Conservation (phyloP, 2,797 vertebrate genomes). For the Monodelphis domestica region DNA sequence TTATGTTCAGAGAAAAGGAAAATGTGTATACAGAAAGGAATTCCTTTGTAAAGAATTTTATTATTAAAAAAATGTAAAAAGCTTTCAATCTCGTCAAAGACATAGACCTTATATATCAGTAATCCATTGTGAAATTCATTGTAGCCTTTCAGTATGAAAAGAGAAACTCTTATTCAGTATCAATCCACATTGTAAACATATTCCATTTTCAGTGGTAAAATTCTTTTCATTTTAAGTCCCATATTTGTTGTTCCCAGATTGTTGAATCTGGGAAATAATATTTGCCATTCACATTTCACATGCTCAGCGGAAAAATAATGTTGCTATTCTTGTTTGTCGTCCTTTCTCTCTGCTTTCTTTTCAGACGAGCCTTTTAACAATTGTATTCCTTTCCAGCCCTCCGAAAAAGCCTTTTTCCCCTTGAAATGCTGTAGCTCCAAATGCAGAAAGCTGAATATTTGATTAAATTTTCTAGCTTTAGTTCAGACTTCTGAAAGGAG, state of each 20-base stretch:
- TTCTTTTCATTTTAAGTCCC: constrained; percentile 48
- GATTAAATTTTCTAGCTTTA: constrained; percentile 73
- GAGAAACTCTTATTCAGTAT: constrained; percentile 63
- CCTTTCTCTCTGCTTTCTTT: constrained; percentile 76
- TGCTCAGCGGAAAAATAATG: constrained; percentile 9
- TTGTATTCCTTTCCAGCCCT: constrained; percentile 73
- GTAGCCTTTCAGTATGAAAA: constrained; percentile 66
- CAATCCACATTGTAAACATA: constrained; percentile 74
- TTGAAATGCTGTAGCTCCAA: constrained; percentile 81
- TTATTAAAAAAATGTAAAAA: constrained; percentile 32
- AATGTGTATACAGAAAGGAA: constrained; percentile 65
- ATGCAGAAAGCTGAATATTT: constrained; percentile 65
- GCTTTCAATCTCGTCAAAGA: constrained; percentile 69
- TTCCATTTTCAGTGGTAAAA: constrained; percentile 66
- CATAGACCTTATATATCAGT: constrained; percentile 66
- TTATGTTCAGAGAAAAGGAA: constrained; percentile 72
- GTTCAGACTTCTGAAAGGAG: constrained; percentile 69
- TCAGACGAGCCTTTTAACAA: constrained; percentile 70
- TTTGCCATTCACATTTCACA: constrained; percentile 54
- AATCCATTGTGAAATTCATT: constrained; percentile 83
- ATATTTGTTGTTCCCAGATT: too few relatives aligned
- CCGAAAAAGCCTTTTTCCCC: constrained; percentile 76
- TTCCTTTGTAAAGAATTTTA: constrained; percentile 78
- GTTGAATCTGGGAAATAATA: constrained; percentile 58
- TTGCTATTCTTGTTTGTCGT: constrained; percentile 70